Percentiles rank a stretch among this genome's conserved stretches.
Conservation (phyloP, 2,888 invertebrate genomes). For the Mylabris sibirica region DNA sequence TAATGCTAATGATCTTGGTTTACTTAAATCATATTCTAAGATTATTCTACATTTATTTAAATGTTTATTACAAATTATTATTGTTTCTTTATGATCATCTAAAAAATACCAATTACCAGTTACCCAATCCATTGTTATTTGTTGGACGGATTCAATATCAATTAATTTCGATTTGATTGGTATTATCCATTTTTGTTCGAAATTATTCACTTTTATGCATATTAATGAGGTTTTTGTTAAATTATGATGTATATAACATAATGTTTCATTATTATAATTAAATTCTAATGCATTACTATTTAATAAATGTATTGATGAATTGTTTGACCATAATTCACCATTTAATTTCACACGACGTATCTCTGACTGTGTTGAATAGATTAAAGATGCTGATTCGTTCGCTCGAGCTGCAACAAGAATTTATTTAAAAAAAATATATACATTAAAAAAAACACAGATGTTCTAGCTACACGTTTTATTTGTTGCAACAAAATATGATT, state of each 20-base stretch:
- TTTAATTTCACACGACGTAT: slow-evolving; percentile 69
- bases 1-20: slow-evolving; percentile 77
- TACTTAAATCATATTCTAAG: slow-evolving; percentile 71
- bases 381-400: slow-evolving; percentile 69
- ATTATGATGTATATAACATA: slow-evolving; percentile 78
- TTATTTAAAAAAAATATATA: not conserved
- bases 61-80: slow-evolving; percentile 56
- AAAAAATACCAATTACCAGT: slow-evolving; percentile 87
- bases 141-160: slow-evolving; percentile 72
- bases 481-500: no score
- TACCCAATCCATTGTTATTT: slow-evolving; percentile 84
- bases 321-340: slow-evolving; percentile 62
- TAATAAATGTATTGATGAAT: slow-evolving; percentile 57
- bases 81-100: slow-evolving; percentile 58
- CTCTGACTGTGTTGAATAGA: slow-evolving; percentile 73
- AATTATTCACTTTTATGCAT: slow-evolving; percentile 73
- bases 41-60: slow-evolving; percentile 74
- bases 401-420: slow-evolving; percentile 69
- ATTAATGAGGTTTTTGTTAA: slow-evolving; percentile 65
- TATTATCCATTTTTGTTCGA: slow-evolving; percentile 67
- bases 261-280: slow-evolving; percentile 71
- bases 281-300: slow-evolving; percentile 69
- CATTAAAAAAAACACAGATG: not conserved
- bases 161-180: slow-evolving; percentile 70
- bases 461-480: no score